Evolutionary conservation across 1,140 invertebrate genomes (phyloP), one percentile per base, ranked within the genome.

Genomic region (Sminthurides bifidus): DNA sequence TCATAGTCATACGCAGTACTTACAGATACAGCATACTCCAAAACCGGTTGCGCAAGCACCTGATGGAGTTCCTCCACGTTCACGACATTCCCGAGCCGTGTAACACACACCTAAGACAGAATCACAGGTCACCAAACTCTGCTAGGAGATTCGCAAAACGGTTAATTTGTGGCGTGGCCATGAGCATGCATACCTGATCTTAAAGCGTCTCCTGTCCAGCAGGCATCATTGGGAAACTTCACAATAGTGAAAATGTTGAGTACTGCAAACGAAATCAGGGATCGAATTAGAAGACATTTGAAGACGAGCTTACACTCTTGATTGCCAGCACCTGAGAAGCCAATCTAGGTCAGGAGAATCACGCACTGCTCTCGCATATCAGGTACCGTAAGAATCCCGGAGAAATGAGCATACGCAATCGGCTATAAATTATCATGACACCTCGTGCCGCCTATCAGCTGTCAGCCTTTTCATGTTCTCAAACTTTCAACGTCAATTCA

Each of bases 1-100:
- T n/a, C n/a, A n/a, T n/a, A n/a, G n/a, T n/a, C n/a, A n/a, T n/a
- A n/a, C n/a, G n/a, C 17, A 5, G 23, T 14, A 65, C 69, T 68
- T 65, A 71, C 70, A 70, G 12, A 69, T 61, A 58, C 72, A 73
- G 59, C 72, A 73, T 30, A 71, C 68, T 12, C 70, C 70, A 54
- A 70, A 71, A 33, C 72, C 71, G 15, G 66, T 66, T 10, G 72
- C 70, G 59, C 72, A 73, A 29, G 67, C 60, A 40, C 72, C 72
- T 29, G 65, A 62, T n/a, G 67, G 51, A n/a, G 61, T 63, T 38
- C 69, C 69, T 54, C 66, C 69, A 17, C 66, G 58, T 21, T 64
- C 60, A 21, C 58, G 51, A 52, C 69, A 70, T 58, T 69, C 67
- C 21, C 61, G 52, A 1, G 66, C 51, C 37, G 65, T 66, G 52